These are phyloP conservation scores for Pyralis farinalis DNA, from an alignment of 2,888 invertebrate species.

Conservation along the genomic window DNA sequence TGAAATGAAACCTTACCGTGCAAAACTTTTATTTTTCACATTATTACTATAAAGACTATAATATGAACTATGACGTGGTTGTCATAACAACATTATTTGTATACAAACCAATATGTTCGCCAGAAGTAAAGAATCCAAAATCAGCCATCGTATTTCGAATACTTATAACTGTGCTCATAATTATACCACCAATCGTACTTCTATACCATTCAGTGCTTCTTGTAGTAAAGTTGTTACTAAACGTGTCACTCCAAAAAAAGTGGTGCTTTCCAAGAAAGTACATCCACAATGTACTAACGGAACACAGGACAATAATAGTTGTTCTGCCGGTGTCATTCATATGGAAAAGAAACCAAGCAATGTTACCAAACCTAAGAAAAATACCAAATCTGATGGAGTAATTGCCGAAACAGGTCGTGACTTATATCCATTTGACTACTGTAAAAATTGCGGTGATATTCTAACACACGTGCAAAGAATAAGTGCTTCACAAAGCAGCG, in stretches of 20 bases:
- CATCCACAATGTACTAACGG: conserved; percentile 11
- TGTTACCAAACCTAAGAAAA: conserved; percentile 35
- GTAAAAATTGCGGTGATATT: conserved; percentile 50
- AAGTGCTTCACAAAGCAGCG: not conserved
- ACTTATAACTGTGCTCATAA: too few species aligned
- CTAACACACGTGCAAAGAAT: not conserved
- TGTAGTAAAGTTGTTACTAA: conserved; percentile 11
- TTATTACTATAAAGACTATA: too few species aligned
- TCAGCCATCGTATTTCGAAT: too few species aligned
- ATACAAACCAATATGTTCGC: conserved; percentile 7
- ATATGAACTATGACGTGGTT: conserved; percentile 12
- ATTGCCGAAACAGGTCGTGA: conserved; percentile 14
- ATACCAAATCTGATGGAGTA: conserved; percentile 48
- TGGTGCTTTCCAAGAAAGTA: conserved; percentile 38
- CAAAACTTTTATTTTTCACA: too few species aligned
- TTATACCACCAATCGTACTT: too few species aligned
- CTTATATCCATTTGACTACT: conserved; percentile 23
- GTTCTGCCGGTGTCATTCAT: conserved; percentile 38
- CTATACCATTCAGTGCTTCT: too few species aligned
- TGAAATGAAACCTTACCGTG: too few species aligned
- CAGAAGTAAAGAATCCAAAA: not conserved
- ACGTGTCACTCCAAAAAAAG: conserved; percentile 33
- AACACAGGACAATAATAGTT: conserved; percentile 23
- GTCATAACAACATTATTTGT: conserved; percentile 27
- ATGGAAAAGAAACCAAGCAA: conserved; percentile 9